A percentile compares a stretch with the other conserved stretches of the same genome.
Evolutionary conservation across 2,888 invertebrate genomes (phyloP).

Genomic region (Hylaea fasciaria): DNA sequence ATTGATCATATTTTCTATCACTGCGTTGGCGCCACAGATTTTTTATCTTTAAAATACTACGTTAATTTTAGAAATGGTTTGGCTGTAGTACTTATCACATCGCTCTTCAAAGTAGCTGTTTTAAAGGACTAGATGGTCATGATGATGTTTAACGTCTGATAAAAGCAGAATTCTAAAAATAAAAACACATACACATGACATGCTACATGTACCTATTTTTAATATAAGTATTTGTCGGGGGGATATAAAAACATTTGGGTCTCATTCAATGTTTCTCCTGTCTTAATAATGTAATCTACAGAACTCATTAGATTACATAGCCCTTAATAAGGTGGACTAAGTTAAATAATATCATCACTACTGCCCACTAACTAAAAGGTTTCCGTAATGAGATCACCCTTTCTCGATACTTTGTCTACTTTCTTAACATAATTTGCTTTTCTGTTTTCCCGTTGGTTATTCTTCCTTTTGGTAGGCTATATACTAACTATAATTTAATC

Average conservation of each 20-base stretch:
- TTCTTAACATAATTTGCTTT: constrained; percentile 61
- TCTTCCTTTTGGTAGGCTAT: constrained; percentile 36
- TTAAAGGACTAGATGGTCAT: no score
- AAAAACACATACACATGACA: no score
- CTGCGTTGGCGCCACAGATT: not conserved
- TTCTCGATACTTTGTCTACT: constrained; percentile 54
- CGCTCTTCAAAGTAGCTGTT: no score
- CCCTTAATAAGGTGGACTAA: constrained; percentile 36
- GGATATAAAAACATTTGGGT: no score
- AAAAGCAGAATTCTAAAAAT: no score
- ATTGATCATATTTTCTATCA: not conserved
- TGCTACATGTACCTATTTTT: no score
- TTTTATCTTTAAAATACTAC: not conserved
- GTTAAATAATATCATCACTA: constrained; percentile 61
- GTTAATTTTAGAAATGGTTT: no score
- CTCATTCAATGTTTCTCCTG: no score
- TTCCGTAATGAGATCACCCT: constrained; percentile 62
- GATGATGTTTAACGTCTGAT: no score
- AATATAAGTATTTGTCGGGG: no score
- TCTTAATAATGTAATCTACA: not conserved
- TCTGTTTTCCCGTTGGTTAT: constrained; percentile 48
- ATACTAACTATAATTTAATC: constrained; percentile 11
- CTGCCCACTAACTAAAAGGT: constrained; percentile 59
- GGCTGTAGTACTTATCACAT: no score
- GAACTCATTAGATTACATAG: constrained; percentile 4